Percentiles rank a stretch among this genome's conserved stretches.
phyloP scores from a whole-genome alignment of 2,113 vertebrate genomes.

The Ornithorhynchus anatinus region DNA sequence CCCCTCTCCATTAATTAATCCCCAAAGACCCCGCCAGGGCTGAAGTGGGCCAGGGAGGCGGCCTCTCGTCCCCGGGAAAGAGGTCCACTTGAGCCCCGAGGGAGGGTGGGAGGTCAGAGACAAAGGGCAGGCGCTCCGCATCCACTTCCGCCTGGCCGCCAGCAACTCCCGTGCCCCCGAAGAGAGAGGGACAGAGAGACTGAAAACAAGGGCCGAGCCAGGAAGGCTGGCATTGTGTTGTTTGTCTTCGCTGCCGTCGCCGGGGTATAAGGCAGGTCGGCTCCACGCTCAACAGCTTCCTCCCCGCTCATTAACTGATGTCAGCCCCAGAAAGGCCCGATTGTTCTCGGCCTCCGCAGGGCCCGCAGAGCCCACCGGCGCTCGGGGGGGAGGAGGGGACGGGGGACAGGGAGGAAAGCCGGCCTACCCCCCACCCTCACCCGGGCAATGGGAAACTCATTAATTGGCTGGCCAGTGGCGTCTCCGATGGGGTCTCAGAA shows the following conservation, averaged over 20 bases:
- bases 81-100: background rate
- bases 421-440: background rate
- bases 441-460: constrained; percentile 33
- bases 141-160: background rate
- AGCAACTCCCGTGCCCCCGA: background rate
- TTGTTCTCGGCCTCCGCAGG: background rate
- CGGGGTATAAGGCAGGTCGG: background rate
- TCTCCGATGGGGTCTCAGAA: background rate
- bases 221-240: background rate
- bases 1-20: background rate
- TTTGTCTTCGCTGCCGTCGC: background rate
- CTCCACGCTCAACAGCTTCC: background rate
- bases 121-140: background rate
- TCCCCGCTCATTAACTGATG: background rate
- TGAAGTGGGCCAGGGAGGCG: constrained; percentile 21
- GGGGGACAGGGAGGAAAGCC: background rate
- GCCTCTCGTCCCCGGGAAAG: background rate
- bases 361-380: background rate
- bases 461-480: constrained; percentile 4
- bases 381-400: background rate
- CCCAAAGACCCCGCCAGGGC: background rate
- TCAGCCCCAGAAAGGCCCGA: constrained; percentile 6
- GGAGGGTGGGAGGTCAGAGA: no score
- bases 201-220: background rate
- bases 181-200: no score